Evolutionary conservation across 1,140 invertebrate genomes (phyloP).

Genomic region (Pseudomyrmex gracilis): DNA sequence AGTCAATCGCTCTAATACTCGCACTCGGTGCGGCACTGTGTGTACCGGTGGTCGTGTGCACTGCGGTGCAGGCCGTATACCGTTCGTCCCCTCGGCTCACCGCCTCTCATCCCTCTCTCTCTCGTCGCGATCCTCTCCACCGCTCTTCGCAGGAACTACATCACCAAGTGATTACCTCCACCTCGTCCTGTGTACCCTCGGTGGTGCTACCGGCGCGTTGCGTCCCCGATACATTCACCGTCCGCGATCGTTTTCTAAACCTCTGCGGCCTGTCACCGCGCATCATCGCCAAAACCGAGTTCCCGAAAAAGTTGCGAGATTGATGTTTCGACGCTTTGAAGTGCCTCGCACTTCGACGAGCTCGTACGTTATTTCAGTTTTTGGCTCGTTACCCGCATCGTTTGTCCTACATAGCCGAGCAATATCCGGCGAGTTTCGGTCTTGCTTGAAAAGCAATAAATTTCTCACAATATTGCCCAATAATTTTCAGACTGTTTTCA

Average conservation of each 20-base stretch:
- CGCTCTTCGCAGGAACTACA: conserved; percentile 80
- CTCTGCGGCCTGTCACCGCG: conserved; percentile 58
- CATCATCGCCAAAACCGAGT: conserved; percentile 25
- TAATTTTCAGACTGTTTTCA: conserved; percentile 11
- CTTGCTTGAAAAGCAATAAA: conserved; percentile 38
- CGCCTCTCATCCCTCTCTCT: conserved; percentile 1
- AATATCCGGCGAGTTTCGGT: conserved; percentile 48
- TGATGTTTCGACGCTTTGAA: conserved; percentile 33
- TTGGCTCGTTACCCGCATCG: conserved; percentile 46
- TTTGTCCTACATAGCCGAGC: conserved; percentile 19
- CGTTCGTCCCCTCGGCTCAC: conserved; percentile 23
- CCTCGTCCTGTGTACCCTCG: conserved; percentile 73
- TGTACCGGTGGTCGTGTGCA: conserved; percentile 45
- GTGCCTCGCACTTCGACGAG: conserved; percentile 40
- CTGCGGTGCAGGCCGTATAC: conserved; percentile 45
- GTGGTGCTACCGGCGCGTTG: conserved; percentile 37
- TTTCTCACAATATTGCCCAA: conserved; percentile 12
- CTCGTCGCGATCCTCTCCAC: conserved; percentile 27
- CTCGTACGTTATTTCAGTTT: conserved; percentile 46
- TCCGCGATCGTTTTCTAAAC: conserved; percentile 54
- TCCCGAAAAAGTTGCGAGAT: conserved; percentile 48
- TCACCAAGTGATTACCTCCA: conserved; percentile 84
- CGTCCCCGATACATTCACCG: conserved; percentile 15
- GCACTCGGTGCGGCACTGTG: conserved; percentile 74
- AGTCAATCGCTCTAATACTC: conserved; percentile 85